Base-by-base conservation (phyloP, 1,140 invertebrate genomes). In the Teleopsis dalmanni region DNA sequence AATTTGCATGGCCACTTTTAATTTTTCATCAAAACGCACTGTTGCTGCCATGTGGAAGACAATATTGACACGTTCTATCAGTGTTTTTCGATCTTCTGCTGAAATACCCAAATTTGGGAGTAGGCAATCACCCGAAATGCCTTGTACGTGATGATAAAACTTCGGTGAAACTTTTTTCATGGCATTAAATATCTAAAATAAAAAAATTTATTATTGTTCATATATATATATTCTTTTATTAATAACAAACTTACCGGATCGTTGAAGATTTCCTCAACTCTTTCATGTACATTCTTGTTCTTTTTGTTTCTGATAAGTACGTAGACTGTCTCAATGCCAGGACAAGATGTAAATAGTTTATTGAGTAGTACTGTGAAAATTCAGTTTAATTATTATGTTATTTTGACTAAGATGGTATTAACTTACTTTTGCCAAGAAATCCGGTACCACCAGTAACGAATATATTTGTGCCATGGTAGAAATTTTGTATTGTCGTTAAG, bases 261-360 rank as follows among this genome's bases (percentile, higher is more conserved):
- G n/a, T 82, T 76, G 50, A 85, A 82, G 2, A 85, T 74, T 59
- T 83, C 80, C 31, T 85, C 80, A 16, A 81, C 71, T 42, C 85
- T 75, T 2, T 79, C 75, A 53, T 82, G 77, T 7, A 86, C 78
- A 54, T 82, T 79, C 61, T 87, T 83, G 3, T 83, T 85, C 53
- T 84, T 83, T 65, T 92, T 93, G 22, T 81, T 78, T 42, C 91
- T 73, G 11, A 93, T 78, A 35, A 95, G 72, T 1, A 92, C 62
- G 58, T 87, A 93, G 13, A 95, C 77, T 13, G 72, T 81, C n/a
- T 78, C 77, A 5, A 92, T 72, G 0, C 79, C 79, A 1, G 83
- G 80, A 65, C 90, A 93, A 23, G 78, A 81, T 16, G 88, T 71
- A 2, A 95, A 73, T 2, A 95, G 66, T 65, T 94, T 93, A 67